Percentiles rank a stretch among this genome's conserved stretches.
phyloP scores from a whole-genome alignment of 2,797 vertebrate genomes.

The Gymnothorax javanicus region DNA sequence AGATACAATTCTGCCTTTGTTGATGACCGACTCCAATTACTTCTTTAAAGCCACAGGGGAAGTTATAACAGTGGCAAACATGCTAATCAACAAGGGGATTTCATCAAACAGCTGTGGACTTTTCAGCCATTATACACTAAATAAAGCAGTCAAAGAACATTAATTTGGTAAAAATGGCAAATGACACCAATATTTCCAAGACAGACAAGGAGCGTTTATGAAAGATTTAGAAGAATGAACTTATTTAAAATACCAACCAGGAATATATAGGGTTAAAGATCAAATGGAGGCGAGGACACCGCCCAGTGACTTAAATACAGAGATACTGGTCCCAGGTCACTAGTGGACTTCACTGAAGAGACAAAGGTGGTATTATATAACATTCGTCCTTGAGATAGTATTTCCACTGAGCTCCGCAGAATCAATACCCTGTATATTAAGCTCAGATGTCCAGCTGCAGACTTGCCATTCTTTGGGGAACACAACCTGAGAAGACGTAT shows the following conservation, averaged over 20 bases:
- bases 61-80: not conserved
- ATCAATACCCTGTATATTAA: constrained; percentile 25
- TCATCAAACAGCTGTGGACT: not conserved
- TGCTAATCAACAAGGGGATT: not conserved
- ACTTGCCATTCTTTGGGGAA: constrained; percentile 16
- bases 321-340: not conserved
- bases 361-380: constrained; percentile 26
- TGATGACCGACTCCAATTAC: not conserved
- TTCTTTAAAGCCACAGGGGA: not conserved
- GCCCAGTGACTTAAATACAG: not conserved
- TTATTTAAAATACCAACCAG: not conserved
- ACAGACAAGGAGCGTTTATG: not conserved
- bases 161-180: not conserved
- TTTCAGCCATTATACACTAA: not conserved
- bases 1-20: not conserved
- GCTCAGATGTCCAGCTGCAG: constrained; percentile 26
- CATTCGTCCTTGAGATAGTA: constrained; percentile 28
- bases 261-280: constrained; percentile 20
- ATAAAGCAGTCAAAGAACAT: not conserved
- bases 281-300: not conserved
- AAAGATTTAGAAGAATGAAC: not conserved
- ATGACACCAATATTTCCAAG: not conserved
- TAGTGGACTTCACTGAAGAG: constrained; percentile 10
- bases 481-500: constrained; percentile 15
- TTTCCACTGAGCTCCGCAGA: constrained; percentile 26